Evolutionary conservation across 2,888 invertebrate genomes (phyloP).

Genomic region (Drosophila helvetica): DNA sequence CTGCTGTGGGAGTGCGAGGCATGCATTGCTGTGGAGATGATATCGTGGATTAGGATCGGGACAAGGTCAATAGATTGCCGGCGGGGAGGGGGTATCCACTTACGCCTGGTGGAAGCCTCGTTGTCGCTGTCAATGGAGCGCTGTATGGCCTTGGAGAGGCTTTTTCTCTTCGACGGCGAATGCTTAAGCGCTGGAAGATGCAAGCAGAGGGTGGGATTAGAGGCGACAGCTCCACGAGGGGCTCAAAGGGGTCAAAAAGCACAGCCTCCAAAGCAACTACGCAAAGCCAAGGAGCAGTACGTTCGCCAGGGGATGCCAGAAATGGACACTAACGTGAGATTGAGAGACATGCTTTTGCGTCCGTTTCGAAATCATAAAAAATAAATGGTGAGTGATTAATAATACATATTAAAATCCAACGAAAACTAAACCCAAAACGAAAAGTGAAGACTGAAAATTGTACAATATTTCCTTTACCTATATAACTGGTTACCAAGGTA

Average conservation of each 20-base stretch:
- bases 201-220: constrained; percentile 32
- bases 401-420: constrained; percentile 11
- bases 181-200: constrained; percentile 92
- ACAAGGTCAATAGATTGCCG: background rate
- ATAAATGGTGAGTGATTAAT: constrained; percentile 23
- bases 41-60: background rate
- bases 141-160: constrained; percentile 89
- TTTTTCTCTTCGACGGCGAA: constrained; percentile 97
- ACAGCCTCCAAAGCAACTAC: constrained; percentile 46
- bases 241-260: constrained; percentile 12
- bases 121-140: constrained; percentile 89
- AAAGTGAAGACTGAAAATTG: constrained; percentile 8
- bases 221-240: background rate
- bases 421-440: constrained; percentile 6
- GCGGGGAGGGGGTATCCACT: constrained; percentile 46
- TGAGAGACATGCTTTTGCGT: constrained; percentile 69
- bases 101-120: constrained; percentile 86
- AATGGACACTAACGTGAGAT: constrained; percentile 45
- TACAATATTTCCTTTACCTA: constrained; percentile 89
- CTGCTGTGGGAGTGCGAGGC: constrained; percentile 72
- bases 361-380: constrained; percentile 45
- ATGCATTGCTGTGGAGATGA: constrained; percentile 49
- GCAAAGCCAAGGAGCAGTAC: constrained; percentile 39
- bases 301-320: constrained; percentile 26
- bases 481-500: constrained; percentile 99